phyloP scores from a whole-genome alignment of 2,888 invertebrate genomes.

The Argyresthia goedartella region DNA sequence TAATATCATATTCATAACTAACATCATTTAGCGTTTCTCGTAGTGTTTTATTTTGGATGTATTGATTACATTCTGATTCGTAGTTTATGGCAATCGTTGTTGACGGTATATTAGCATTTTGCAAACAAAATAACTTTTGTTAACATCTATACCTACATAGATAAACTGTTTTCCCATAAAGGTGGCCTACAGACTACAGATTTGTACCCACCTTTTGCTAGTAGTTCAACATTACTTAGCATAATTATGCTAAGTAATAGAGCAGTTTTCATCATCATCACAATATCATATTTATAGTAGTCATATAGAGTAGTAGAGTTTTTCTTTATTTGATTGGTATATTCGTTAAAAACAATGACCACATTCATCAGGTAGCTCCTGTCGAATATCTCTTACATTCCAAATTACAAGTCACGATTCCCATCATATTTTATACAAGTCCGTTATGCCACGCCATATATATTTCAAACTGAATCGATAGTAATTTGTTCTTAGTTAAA shows the following conservation, averaged over 20 bases:
- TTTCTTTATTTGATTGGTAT: background rate
- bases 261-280: too few species aligned
- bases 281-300: too few species aligned
- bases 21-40: constrained; percentile 2
- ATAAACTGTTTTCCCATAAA: too few species aligned
- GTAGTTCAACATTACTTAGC: too few species aligned
- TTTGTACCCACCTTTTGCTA: too few species aligned
- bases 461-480: background rate
- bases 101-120: too few species aligned
- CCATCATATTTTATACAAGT: background rate
- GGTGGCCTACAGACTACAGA: too few species aligned
- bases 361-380: background rate
- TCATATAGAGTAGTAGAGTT: too few species aligned
- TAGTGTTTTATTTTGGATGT: background rate
- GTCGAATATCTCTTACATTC: background rate
- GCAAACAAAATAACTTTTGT: too few species aligned
- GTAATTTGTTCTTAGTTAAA: too few species aligned
- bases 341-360: constrained; percentile 4
- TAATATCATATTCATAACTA: constrained; percentile 5
- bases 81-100: background rate
- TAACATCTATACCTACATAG: too few species aligned
- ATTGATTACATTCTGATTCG: background rate
- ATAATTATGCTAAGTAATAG: too few species aligned
- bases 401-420: constrained; percentile 2
- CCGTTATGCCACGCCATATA: background rate